Evolutionary conservation across 2,797 vertebrate species (phyloP), one percentile per base, ranked within the genome.

Genomic region (Fringilla coelebs): DNA sequence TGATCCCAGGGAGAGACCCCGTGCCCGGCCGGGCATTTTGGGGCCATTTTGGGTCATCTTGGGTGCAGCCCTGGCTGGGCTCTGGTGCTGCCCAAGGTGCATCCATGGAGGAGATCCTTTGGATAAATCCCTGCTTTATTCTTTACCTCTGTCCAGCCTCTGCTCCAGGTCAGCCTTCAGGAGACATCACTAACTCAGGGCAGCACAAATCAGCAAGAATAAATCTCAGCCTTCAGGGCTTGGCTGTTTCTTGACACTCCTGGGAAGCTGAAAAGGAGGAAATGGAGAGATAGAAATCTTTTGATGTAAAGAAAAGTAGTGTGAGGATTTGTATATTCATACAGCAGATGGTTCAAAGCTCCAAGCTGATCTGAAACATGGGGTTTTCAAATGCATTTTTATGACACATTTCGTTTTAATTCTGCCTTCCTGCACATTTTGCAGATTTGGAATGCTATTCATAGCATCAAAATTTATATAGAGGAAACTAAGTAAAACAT

Each of bases 121-220:
- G 1, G 24, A 57, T 34, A 12, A 58, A 58, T 36, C n/a, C n/a
- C n/a, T 58, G 10, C n/a, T 58, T 58, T 26, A 17, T 58, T 17
- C 57, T 58, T 36, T 58, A 58, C 1, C 34, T 58, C 57, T 58
- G 34, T 18, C 16, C 8, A 38, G 17, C 0, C 57, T 38, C 57
- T 58, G 34, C 1, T 58, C 34, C 7, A 13, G 34, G 17, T 0
- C 57, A 58, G 3, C 17, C 25, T 38, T 7, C 7, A 9, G 2
- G 38, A 36, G 57, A 4, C 52, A 28, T 28, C 57, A 38, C 18
- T 46, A n/a, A 38, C 38, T 57, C 45, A 41, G 38, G 46, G 43
- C 32, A 83, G 52, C 61, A 13, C 48, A 28, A 32, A 21, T 25
- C 80, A 79, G 41, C 74, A 54, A 9, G 36, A 71, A 46, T 6